Conservation (phyloP, 2,888 invertebrate species). For the Nebria salina region DNA sequence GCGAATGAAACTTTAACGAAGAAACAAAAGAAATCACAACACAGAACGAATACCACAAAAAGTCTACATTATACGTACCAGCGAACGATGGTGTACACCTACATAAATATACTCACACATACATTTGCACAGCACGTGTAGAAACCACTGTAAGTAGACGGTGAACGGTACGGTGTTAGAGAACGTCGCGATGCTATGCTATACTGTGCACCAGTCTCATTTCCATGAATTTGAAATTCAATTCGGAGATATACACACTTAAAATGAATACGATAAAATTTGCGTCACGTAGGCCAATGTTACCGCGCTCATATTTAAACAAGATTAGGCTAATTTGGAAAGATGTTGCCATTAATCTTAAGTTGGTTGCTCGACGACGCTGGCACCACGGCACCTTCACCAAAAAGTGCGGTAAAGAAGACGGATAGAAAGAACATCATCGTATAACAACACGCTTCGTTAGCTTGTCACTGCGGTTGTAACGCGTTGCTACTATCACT, state of each 20-base stretch:
- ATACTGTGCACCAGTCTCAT: conserved; percentile 48
- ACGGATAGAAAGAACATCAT: conserved; percentile 5
- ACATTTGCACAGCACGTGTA: conserved; percentile 17
- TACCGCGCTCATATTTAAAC: conserved; percentile 54
- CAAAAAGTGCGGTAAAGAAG: background rate
- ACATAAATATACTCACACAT: conserved; percentile 9
- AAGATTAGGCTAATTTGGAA: conserved; percentile 54
- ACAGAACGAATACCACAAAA: conserved; percentile 13
- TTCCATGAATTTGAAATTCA: conserved; percentile 55
- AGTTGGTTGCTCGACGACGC: conserved; percentile 18
- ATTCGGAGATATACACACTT: conserved; percentile 54
- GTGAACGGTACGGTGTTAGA: conserved; percentile 11
- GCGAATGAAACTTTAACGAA: background rate
- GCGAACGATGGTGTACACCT: background rate
- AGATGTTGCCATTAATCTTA: conserved; percentile 54
- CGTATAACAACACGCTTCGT: conserved; percentile 27
- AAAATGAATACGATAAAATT: conserved; percentile 54
- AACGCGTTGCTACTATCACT: conserved; percentile 25
- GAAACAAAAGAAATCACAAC: conserved; percentile 38
- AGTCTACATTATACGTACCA: background rate
- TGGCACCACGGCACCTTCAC: background rate
- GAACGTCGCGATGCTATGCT: background rate
- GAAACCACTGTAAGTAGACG: conserved; percentile 4
- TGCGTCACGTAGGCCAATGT: conserved; percentile 52
- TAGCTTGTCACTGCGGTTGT: conserved; percentile 2